phyloP scores from a whole-genome alignment of 2,113 vertebrate species.

The Tychaedon coryphoeus region DNA sequence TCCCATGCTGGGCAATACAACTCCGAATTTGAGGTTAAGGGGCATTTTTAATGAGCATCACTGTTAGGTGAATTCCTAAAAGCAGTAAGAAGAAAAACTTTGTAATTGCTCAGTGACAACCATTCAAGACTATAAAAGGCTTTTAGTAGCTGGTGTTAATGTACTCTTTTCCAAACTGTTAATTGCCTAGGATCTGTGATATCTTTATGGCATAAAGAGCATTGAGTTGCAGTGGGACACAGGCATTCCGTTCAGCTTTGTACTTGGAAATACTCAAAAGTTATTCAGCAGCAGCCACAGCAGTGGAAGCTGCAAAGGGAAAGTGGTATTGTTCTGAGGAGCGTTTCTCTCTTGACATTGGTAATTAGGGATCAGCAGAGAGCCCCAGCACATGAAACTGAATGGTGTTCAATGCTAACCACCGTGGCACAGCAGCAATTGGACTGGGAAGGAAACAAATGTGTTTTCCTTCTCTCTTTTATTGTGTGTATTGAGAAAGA shows the following conservation, averaged over 20 bases:
- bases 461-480: slow-evolving; percentile 18
- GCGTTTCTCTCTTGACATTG: background rate
- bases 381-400: background rate
- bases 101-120: background rate
- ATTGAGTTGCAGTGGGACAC: background rate
- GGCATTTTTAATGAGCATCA: background rate
- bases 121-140: background rate
- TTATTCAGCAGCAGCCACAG: background rate
- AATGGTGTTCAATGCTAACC: background rate
- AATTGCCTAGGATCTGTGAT: background rate
- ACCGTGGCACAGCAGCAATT: background rate
- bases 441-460: slow-evolving; percentile 16
- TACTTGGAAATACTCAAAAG: background rate
- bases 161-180: background rate
- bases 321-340: background rate
- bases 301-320: background rate
- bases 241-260: background rate
- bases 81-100: background rate
- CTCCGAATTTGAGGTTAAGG: background rate
- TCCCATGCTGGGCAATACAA: background rate
- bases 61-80: background rate
- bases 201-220: background rate
- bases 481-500: slow-evolving; percentile 14
- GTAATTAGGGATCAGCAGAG: background rate
- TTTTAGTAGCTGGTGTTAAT: background rate